Percentiles rank a stretch among this genome's conserved stretches.
Conservation (phyloP, 1,140 invertebrate species). For the Bombus pyrosoma region DNA sequence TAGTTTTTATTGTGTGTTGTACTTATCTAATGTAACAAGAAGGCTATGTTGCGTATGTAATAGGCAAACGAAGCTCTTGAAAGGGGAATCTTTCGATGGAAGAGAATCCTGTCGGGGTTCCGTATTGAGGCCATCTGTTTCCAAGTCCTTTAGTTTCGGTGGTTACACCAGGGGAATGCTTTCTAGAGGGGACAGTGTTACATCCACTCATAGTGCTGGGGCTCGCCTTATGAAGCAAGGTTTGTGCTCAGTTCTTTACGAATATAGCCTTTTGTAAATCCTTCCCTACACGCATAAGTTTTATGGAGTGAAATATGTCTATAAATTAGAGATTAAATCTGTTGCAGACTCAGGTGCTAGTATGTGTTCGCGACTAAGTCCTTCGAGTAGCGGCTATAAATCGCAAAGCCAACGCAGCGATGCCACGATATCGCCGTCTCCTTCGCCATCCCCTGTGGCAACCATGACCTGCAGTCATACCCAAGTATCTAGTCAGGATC, state of each 20-base stretch:
- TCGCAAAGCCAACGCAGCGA: conserved; percentile 89
- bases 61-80: conserved; percentile 81
- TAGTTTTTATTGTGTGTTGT: not conserved
- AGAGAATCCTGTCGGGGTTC: conserved; percentile 82
- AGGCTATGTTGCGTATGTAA: not conserved
- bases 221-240: conserved; percentile 89
- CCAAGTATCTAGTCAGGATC: conserved; percentile 79
- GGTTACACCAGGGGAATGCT: conserved; percentile 87
- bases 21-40: not conserved
- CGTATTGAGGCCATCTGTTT: conserved; percentile 85
- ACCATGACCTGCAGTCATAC: conserved; percentile 77
- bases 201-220: conserved; percentile 81
- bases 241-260: conserved; percentile 68
- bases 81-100: conserved; percentile 84
- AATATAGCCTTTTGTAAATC: conserved; percentile 1
- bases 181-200: conserved; percentile 83
- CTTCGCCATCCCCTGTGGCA: conserved; percentile 86
- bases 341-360: conserved; percentile 87
- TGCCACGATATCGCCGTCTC: conserved; percentile 84
- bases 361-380: conserved; percentile 88
- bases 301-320: not conserved
- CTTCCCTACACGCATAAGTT: not conserved
- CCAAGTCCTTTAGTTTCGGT: conserved; percentile 93
- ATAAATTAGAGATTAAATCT: conserved; percentile 17
- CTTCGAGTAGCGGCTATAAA: conserved; percentile 92